Percentiles rank a stretch among this genome's conserved stretches.
phyloP scores from a whole-genome alignment of 2,113 vertebrate species.

The Callionymus lyra region DNA sequence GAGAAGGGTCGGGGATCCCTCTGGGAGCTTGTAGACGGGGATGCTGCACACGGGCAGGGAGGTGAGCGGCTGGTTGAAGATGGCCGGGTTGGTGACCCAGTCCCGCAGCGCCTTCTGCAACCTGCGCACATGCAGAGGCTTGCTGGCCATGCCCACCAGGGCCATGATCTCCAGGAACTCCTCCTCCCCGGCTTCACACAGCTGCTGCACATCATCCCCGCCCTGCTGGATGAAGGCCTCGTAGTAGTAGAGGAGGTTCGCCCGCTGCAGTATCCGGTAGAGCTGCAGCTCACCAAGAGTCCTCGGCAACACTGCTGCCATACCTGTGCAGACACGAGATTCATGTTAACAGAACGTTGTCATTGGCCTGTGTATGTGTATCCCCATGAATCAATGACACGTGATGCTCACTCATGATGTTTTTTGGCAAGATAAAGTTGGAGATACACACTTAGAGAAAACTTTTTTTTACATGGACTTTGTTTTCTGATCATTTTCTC shows the following conservation, averaged over 20 bases:
- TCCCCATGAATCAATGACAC: too few relatives aligned
- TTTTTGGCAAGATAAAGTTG: too few relatives aligned
- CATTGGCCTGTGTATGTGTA: too few relatives aligned
- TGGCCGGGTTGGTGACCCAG: constrained; percentile 95
- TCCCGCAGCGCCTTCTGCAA: constrained; percentile 93
- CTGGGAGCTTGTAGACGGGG: constrained; percentile 91
- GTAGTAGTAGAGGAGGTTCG: constrained; percentile 92
- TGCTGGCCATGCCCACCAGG: constrained; percentile 96
- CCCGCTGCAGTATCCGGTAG: constrained; percentile 90
- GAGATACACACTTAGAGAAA: too few relatives aligned
- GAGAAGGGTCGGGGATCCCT: constrained; percentile 72
- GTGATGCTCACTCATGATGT: too few relatives aligned
- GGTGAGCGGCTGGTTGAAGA: constrained; percentile 94
- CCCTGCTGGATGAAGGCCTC: constrained; percentile 99
- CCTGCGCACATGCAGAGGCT: constrained; percentile 88
- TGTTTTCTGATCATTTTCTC: too few relatives aligned
- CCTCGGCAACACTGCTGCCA: constrained; percentile 89
- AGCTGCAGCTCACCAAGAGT: constrained; percentile 97
- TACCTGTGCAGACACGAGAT: constrained; percentile 65
- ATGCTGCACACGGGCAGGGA: constrained; percentile 96
- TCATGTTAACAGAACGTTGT: too few relatives aligned
- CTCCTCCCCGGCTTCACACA: constrained; percentile 94
- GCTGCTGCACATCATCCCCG: constrained; percentile 95
- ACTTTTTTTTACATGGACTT: too few relatives aligned
- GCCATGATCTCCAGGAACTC: constrained; percentile 99